Base-by-base conservation (phyloP, 1,140 invertebrate species). In the Drosophila albomicans region DNA sequence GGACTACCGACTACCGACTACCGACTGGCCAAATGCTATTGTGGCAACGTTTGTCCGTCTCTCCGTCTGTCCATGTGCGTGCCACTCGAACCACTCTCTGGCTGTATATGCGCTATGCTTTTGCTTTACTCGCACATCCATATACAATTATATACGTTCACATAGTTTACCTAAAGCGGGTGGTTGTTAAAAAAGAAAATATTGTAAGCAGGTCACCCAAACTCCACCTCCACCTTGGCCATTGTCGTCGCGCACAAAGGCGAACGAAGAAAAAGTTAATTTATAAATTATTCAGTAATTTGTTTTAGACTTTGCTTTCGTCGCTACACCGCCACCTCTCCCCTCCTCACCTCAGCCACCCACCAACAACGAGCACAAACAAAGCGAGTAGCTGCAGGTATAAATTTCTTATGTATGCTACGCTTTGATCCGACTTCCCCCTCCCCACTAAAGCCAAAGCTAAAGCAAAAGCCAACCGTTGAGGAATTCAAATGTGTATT, bases 271-370 rank as follows among this genome's bases (percentile, higher is more conserved):
- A 87, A 87, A 87, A 87, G 80, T 84, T 87, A 87, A 87, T 87
- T 87, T 87, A 87, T 87, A 87, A 87, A 87, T 87, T 87, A 87
- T 87, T 87, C 84, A 87, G 84, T 87, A 87, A 87, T 87, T 87
- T 87, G 84, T 87, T 87, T 87, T 82, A 84, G 84, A 84, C 80
- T 87, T 79, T 59, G 85, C 84, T 80, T 82, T 81, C 66, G 84
- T 82, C 68, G 46, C 35, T 15, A 15, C 20, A 15, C 20, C 32
- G 35, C 59, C 41, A 16, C 43, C 2, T 2, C 7, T n/a, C n/a
- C n/a, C 59, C 41, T 13, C 43, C 2, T 8, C 7, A 10, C 35
- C 2, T 3, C 25, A 10, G n/a, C 52, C 32, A 8, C 38, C 35
- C 35, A n/a, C n/a, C 59, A 46, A 48, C 62, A 73, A 65, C 57